These are phyloP conservation scores for Ascaphus truei DNA, from an alignment of 2,113 vertebrate species.

Conservation along the genomic window DNA sequence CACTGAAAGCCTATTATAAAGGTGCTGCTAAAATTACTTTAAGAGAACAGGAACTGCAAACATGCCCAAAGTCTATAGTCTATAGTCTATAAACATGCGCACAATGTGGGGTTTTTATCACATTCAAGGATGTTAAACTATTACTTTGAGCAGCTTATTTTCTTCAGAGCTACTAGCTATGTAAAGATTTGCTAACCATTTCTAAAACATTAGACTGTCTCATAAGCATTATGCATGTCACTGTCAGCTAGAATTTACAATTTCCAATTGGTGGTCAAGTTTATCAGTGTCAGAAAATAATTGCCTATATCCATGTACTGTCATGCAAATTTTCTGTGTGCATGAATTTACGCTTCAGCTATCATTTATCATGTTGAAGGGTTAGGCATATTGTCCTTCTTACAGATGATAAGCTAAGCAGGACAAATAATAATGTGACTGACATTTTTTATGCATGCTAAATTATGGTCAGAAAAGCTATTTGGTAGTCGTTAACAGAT, in stretches of 20 bases:
- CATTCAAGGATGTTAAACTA: no score
- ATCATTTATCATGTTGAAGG: constrained; percentile 19
- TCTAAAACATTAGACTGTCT: no score
- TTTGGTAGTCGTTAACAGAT: not conserved
- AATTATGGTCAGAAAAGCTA: not conserved
- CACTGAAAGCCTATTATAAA: no score
- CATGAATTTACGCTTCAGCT: not conserved
- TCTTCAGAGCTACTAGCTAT: no score
- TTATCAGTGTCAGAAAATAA: constrained; percentile 1
- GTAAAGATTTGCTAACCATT: no score
- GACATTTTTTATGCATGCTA: not conserved
- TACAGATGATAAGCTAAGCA: not conserved
- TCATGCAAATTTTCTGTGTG: not conserved
- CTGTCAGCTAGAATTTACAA: not conserved
- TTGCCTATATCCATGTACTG: not conserved
- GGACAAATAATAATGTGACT: not conserved
- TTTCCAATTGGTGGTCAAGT: not conserved
- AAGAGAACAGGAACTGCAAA: no score
- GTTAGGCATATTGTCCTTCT: not conserved
- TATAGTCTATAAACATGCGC: no score
- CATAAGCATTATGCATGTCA: not conserved
- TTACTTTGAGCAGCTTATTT: no score
- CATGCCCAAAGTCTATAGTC: no score
- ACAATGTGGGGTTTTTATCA: no score
- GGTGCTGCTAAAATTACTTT: no score